These are phyloP conservation scores for Intellagama lesueurii DNA, from an alignment of 2,797 vertebrate genomes.

Conservation along the genomic window DNA sequence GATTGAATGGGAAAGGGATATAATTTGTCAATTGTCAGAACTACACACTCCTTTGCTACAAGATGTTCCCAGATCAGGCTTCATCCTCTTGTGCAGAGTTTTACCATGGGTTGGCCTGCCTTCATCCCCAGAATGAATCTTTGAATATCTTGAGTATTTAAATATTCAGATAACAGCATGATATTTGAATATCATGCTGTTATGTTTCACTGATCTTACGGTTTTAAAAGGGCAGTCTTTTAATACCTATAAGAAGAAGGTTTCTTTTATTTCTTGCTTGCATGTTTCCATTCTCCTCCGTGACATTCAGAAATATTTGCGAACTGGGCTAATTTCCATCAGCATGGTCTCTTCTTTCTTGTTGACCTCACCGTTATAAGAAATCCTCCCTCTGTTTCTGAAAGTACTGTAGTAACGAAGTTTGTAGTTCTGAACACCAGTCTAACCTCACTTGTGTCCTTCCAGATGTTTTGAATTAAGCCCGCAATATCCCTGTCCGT, in stretches of 20 bases:
- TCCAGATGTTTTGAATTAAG: no score
- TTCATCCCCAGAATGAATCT: background rate
- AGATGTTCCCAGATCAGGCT: background rate
- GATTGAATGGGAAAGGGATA: no score
- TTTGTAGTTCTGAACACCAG: no score
- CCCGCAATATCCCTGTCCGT: no score
- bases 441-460: no score
- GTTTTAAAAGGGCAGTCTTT: slow-evolving; percentile 6
- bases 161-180: no score
- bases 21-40: background rate
- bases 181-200: no score
- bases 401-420: no score
- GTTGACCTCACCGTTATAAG: background rate
- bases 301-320: background rate
- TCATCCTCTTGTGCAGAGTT: background rate
- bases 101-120: background rate
- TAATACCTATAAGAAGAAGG: slow-evolving; percentile 36
- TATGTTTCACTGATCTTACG: background rate
- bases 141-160: background rate
- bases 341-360: background rate
- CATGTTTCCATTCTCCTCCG: background rate
- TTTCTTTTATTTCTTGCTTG: slow-evolving; percentile 12
- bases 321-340: background rate
- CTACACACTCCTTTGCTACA: background rate
- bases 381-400: background rate